Conservation (phyloP, 2,888 invertebrate genomes). For the Epirrhoe alternata region DNA sequence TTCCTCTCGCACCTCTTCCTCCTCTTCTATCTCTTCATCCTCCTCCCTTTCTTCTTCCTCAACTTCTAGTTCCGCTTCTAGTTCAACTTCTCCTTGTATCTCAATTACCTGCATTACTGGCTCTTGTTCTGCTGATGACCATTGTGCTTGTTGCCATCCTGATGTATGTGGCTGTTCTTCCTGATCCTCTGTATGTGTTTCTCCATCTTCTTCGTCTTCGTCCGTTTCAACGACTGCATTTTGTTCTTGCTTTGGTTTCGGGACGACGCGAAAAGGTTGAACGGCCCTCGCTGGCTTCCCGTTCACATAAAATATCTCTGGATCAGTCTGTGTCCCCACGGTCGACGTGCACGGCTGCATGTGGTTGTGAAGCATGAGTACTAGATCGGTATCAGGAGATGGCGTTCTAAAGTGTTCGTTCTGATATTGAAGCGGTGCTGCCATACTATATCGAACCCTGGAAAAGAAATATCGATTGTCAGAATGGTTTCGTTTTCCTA, state of each 20-base stretch:
- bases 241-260: background rate
- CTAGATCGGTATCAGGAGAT: constrained; percentile 2
- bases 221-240: background rate
- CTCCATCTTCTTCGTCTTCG: background rate
- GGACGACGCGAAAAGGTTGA: constrained; percentile 20
- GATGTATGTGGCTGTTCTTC: background rate
- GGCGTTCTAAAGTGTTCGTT: background rate
- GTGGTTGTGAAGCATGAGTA: constrained; percentile 9
- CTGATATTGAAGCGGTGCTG: background rate
- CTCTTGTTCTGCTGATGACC: background rate
- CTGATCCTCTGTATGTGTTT: background rate
- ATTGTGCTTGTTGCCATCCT: constrained; percentile 1
- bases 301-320: constrained; percentile 22
- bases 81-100: background rate
- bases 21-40: background rate
- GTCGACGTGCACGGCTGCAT: constrained; percentile 11
- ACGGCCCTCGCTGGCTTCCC: constrained; percentile 25
- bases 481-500: background rate
- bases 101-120: background rate
- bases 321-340: constrained; percentile 16
- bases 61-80: background rate
- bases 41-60: background rate
- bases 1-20: background rate
- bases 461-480: background rate
- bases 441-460: constrained; percentile 4